Evolutionary conservation across 2,888 invertebrate genomes (phyloP), one percentile per base, ranked within the genome.

Genomic region (Phymatocera aterrima): DNA sequence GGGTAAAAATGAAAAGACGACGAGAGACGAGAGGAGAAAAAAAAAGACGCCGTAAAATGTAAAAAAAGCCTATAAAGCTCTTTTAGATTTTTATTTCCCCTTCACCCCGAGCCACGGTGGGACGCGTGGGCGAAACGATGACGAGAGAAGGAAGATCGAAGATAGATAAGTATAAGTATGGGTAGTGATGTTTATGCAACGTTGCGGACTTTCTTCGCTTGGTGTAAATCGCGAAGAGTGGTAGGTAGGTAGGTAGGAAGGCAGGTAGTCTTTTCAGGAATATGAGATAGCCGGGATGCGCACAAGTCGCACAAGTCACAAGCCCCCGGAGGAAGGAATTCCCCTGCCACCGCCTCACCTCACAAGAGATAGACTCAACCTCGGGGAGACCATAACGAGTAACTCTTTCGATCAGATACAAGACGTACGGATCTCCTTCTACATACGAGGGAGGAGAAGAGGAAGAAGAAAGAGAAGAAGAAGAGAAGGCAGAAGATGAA

Each of bases 181-280:
- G 68, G 24, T 6, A 37, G 48, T 72, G 34, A 72, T 72, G 70
- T 72, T 72, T 72, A 72, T 72, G 70, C 70, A 72, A 72, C 70
- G 34, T 51, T 51, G 15, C 48, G 34, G 70, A 28, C 12, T n/a
- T 2, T n/a, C 60, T 46, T 21, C 18, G 18, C 18, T 51, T 72
- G 43, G 68, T 48, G 51, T 48, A 72, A 51, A 51, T 72, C 70
- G 34, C 6, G 3, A 24, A 57, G 15, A 51, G 51, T 15, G n/a
- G n/a, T n/a, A n/a, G n/a, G n/a, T n/a, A n/a, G n/a, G 28, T 28
- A 40, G 40, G 8, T 8, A 4, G 28, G 5, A 28, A 28, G 4
- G 57, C 1, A 15, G 34, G 43, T 46, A 31, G 51, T 72, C 48
- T 72, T 72, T 72, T 72, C 51, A 72, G 48, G 68, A 68, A 68